phyloP scores from a whole-genome alignment of 2,888 invertebrate genomes.

The Parasteatoda lunata region DNA sequence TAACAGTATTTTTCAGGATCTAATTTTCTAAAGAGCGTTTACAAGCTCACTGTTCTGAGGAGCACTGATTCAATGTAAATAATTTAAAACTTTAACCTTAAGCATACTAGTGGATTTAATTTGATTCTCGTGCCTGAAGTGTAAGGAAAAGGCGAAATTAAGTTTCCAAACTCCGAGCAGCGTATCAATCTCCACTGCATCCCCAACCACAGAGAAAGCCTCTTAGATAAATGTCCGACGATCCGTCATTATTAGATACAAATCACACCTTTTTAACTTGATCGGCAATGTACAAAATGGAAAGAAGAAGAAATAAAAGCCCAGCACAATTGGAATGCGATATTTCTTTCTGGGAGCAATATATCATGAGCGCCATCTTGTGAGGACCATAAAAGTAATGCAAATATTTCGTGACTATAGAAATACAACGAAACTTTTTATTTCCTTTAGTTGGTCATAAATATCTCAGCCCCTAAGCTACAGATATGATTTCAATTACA shows the following conservation, averaged over 20 bases:
- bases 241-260: conserved; percentile 63
- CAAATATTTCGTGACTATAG: conserved; percentile 66
- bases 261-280: conserved; percentile 24
- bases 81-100: background rate
- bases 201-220: conserved; percentile 30
- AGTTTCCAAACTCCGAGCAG: background rate
- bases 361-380: conserved; percentile 60
- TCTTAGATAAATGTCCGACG: conserved; percentile 41
- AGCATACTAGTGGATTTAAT: background rate
- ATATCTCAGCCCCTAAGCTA: conserved; percentile 51
- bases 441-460: conserved; percentile 49
- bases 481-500: conserved; percentile 68
- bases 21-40: no score
- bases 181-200: conserved; percentile 8
- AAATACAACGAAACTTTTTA: conserved; percentile 62
- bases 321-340: conserved; percentile 51
- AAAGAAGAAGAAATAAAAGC: conserved; percentile 9
- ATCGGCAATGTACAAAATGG: background rate
- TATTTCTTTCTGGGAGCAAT: conserved; percentile 42
- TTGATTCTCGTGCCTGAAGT: background rate
- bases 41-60: no score
- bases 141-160: background rate
- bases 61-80: no score
- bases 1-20: no score
- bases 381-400: conserved; percentile 54